Percentiles rank a stretch among this genome's conserved stretches.
Conservation (phyloP, 2,113 vertebrate genomes). For the Xenopus borealis region DNA sequence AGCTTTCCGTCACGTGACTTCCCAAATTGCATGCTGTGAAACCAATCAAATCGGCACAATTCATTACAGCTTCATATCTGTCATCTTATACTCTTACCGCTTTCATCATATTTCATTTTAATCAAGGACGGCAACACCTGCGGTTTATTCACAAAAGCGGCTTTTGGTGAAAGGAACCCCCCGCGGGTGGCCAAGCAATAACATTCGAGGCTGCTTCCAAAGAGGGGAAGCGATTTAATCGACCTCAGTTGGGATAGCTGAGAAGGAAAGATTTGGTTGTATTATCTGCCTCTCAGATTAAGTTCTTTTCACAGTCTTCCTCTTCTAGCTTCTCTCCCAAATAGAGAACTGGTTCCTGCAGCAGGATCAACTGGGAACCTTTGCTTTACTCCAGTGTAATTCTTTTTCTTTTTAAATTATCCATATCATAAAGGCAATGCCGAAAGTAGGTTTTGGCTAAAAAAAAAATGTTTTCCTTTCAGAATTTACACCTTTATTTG, state of each 20-base stretch:
- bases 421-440: no score
- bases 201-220: slow-evolving; percentile 70
- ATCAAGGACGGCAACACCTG: slow-evolving; percentile 76
- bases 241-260: slow-evolving; percentile 62
- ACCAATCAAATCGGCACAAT: slow-evolving; percentile 66
- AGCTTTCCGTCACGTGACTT: slow-evolving; percentile 47
- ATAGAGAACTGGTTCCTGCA: neutral
- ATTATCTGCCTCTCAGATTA: slow-evolving; percentile 65
- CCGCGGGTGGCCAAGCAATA: slow-evolving; percentile 73
- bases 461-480: no score
- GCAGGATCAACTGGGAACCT: neutral
- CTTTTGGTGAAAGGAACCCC: slow-evolving; percentile 70
- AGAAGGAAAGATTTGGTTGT: slow-evolving; percentile 64
- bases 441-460: no score
- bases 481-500: no score
- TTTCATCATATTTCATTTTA: slow-evolving; percentile 75
- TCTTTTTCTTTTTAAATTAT: no score
- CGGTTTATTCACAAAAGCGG: slow-evolving; percentile 69
- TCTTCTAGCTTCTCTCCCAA: neutral
- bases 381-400: neutral
- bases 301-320: slow-evolving; percentile 19
- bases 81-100: slow-evolving; percentile 66
- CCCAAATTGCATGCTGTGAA: slow-evolving; percentile 63
- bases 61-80: slow-evolving; percentile 65
- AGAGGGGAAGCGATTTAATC: slow-evolving; percentile 63